These are phyloP conservation scores for Philopotamus ludificatus DNA, from an alignment of 1,140 invertebrate genomes.

Conservation along the genomic window DNA sequence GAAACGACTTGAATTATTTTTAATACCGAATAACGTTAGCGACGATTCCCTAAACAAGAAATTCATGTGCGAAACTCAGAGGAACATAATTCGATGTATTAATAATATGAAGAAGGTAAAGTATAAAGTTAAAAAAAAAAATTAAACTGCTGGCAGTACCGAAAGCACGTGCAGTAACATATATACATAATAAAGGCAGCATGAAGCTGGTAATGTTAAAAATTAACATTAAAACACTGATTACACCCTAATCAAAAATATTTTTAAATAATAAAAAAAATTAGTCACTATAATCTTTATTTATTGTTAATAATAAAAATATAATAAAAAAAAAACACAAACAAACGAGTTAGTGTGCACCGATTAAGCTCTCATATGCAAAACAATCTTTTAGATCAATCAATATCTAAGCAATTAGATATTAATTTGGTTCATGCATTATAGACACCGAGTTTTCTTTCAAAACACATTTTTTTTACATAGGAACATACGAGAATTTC, in stretches of 20 bases:
- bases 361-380: too few relatives aligned
- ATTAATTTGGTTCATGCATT: too few relatives aligned
- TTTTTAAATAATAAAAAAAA: neutral
- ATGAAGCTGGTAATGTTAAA: constrained; percentile 23
- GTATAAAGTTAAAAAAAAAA: neutral
- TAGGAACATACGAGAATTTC: too few relatives aligned
- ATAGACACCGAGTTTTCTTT: too few relatives aligned
- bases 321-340: neutral
- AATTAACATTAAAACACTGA: neutral
- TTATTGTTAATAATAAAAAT: neutral
- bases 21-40: neutral
- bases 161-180: constrained; percentile 10
- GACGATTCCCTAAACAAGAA: neutral
- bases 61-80: neutral
- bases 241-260: neutral
- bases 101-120: neutral
- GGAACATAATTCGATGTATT: constrained; percentile 27
- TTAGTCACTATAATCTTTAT: neutral
- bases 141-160: neutral
- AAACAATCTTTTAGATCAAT: too few relatives aligned
- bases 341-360: too few relatives aligned
- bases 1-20: neutral
- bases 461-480: too few relatives aligned
- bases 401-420: too few relatives aligned
- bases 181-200: constrained; percentile 14